Conservation (phyloP, 2,113 vertebrate genomes). For the Pterocles burchelli region DNA sequence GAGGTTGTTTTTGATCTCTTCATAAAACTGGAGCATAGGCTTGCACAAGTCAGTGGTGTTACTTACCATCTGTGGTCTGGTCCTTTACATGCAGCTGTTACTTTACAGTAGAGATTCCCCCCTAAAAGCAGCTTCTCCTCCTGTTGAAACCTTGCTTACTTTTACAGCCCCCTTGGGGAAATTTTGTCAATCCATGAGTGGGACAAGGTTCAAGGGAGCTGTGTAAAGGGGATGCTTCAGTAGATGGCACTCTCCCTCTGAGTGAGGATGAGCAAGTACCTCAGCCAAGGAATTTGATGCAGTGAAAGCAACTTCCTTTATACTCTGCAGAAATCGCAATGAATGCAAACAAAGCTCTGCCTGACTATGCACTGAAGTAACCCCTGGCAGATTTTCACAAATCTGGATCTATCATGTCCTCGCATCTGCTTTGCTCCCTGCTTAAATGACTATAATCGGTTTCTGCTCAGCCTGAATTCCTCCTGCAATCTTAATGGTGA, state of each 20-base stretch:
- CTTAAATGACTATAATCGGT: not conserved
- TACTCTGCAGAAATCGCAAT: not conserved
- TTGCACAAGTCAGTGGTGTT: not conserved
- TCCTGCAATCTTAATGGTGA: not conserved
- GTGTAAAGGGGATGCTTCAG: conserved; percentile 3
- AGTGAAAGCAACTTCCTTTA: not conserved
- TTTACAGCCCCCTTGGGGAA: not conserved
- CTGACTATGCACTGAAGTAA: not conserved
- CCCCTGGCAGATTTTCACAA: not conserved
- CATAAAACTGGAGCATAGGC: not conserved
- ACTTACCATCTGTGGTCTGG: not conserved
- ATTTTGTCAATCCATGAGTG: not conserved
- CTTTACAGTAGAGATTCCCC: not conserved
- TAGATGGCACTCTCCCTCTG: conserved; percentile 66
- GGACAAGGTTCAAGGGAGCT: not conserved
- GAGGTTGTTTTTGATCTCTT: not conserved
- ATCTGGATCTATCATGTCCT: not conserved
- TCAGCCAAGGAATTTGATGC: not conserved
- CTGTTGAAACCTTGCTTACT: not conserved
- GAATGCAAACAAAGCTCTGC: not conserved
- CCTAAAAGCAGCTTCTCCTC: not conserved
- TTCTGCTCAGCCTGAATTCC: not conserved
- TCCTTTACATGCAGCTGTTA: not conserved
- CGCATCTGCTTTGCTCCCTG: not conserved
- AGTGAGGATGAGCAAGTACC: not conserved